phyloP scores from a whole-genome alignment of 2,113 vertebrate species.

The Peromyscus polionotus region DNA sequence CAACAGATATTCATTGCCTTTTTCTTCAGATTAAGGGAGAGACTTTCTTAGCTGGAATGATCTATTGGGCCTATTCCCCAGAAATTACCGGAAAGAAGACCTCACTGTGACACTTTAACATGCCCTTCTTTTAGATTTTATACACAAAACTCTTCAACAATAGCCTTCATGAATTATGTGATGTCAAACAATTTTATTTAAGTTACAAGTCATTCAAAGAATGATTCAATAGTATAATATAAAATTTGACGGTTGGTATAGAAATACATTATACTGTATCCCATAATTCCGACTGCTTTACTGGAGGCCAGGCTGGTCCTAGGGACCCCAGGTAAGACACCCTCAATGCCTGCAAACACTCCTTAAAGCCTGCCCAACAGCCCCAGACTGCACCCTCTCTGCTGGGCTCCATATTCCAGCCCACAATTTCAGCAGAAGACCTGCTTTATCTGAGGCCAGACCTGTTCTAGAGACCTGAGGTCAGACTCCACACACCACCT shows the following conservation, averaged over 20 bases:
- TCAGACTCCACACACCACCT: no score
- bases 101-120: conserved; percentile 35
- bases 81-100: conserved; percentile 58
- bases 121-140: conserved; percentile 29
- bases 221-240: neutral
- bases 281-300: no score
- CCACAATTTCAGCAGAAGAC: no score
- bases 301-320: no score
- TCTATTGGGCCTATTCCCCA: neutral
- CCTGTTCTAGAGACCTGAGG: no score
- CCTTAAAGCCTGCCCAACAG: no score
- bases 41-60: conserved; percentile 58
- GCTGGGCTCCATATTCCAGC: no score
- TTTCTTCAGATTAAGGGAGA: conserved; percentile 60
- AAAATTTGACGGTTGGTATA: neutral
- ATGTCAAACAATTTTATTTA: conserved; percentile 25
- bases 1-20: conserved; percentile 59
- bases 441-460: no score
- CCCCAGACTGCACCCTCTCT: no score
- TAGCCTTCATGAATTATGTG: neutral
- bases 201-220: conserved; percentile 55
- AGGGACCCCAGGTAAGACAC: no score
- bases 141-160: conserved; percentile 42
- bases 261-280: neutral
- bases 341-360: no score